Evolutionary conservation across 2,113 vertebrate genomes (phyloP), one percentile per base, ranked within the genome.

Genomic region (Silurus meridionalis): DNA sequence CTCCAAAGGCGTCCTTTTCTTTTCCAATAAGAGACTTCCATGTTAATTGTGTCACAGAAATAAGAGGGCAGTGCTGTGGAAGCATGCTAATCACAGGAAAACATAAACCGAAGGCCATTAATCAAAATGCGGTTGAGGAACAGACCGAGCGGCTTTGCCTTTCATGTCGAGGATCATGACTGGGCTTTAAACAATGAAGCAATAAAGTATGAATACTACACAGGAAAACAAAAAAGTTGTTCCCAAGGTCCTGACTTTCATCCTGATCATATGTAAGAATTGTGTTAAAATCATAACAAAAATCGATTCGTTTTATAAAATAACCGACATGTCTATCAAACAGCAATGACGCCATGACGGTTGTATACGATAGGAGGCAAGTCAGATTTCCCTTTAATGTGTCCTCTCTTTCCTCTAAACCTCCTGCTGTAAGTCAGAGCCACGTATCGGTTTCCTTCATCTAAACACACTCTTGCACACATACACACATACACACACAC

Each of bases 31-130:
- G 66, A 77, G 55, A 50, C 58, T 66, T 79, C 82, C 64, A 58
- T 60, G 28, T 52, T 46, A 69, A 84, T 53, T 58, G 57, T 25
- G 46, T 46, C 52, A 58, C 9, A 75, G 79, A 79, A 87, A 83
- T 86, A 63, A 86, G 58, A 77, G 60, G 80, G 69, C 71, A n/a
- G 57, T 8, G 5, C 50, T 17, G 10, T 14, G 28, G 60, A 63
- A 60, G 10, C 15, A n/a, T n/a, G 37, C 37, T 85, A 88, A 84
- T 89, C 66, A 87, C 83, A 89, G 87, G 82, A 85, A 77, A 61
- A 58, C 57, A 37, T 53, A 58, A 61, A 85, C 19, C n/a, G 71
- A 71, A 83, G 77, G 67, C 57, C 25, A 69, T 87, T 88, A 81
- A 86, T 89, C 75, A 86, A 48, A 52, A 37, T 46, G 80, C 9